Percentiles rank a stretch among this genome's conserved stretches.
Evolutionary conservation across 2,888 invertebrate species (phyloP).

Genomic region (Tetropium fuscum): DNA sequence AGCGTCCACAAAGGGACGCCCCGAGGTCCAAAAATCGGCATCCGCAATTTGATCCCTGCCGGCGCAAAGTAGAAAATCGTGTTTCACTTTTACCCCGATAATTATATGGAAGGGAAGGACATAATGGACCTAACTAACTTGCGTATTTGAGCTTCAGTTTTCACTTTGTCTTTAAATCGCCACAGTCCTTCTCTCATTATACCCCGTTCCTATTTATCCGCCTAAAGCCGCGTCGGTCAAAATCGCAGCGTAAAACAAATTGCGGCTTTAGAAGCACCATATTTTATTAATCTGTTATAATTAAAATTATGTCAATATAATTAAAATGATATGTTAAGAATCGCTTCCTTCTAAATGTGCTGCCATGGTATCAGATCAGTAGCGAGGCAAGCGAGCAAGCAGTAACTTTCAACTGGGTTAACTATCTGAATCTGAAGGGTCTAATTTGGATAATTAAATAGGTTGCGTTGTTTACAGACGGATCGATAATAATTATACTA

Average conservation of each 20-base stretch:
- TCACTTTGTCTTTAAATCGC: slow-evolving; percentile 36
- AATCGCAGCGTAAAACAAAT: no score
- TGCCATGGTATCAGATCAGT: no score
- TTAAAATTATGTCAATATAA: no score
- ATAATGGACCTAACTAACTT: slow-evolving; percentile 19
- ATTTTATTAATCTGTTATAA: no score
- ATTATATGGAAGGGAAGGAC: slow-evolving; percentile 15
- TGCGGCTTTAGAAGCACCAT: no score
- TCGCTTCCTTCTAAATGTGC: no score
- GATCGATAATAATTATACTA: slow-evolving; percentile 34
- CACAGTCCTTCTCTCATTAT: slow-evolving; percentile 27
- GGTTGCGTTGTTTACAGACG: slow-evolving; percentile 43
- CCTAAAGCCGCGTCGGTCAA: no score
- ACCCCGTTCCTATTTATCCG: slow-evolving; percentile 26
- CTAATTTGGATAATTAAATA: slow-evolving; percentile 56
- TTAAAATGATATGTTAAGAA: no score
- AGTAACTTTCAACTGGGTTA: slow-evolving; percentile 42
- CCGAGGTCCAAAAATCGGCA: not conserved
- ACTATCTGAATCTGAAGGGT: slow-evolving; percentile 55
- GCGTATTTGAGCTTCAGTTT: slow-evolving; percentile 35
- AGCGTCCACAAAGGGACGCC: not conserved
- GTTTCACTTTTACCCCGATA: slow-evolving; percentile 24
- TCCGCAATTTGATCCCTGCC: slow-evolving; percentile 10
- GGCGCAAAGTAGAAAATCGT: slow-evolving; percentile 29
- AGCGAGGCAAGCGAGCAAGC: slow-evolving; percentile 8